phyloP scores from a whole-genome alignment of 2,888 invertebrate species.

The Omphaloscelis lunosa region DNA sequence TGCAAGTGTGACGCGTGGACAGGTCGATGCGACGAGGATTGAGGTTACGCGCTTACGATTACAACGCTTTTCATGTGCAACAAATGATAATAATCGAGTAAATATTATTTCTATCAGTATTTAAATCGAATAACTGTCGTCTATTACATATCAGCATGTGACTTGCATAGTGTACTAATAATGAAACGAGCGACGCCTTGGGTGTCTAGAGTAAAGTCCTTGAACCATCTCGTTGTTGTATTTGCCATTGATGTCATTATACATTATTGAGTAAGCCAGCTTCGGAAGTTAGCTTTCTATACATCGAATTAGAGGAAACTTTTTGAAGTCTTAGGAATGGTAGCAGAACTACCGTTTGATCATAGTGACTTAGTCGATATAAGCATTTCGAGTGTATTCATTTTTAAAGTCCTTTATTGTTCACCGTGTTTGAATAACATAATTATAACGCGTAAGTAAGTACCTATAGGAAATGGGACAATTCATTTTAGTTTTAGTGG shows the following conservation, averaged over 20 bases:
- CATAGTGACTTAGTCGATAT: slow-evolving; percentile 78
- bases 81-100: slow-evolving; percentile 70
- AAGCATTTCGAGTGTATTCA: slow-evolving; percentile 77
- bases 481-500: slow-evolving; percentile 50
- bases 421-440: slow-evolving; percentile 72
- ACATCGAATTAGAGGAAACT: slow-evolving; percentile 87
- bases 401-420: slow-evolving; percentile 75
- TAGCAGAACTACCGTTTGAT: slow-evolving; percentile 77
- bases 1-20: slow-evolving; percentile 74
- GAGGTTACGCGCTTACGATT: slow-evolving; percentile 77
- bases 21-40: slow-evolving; percentile 63
- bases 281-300: slow-evolving; percentile 83
- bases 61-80: slow-evolving; percentile 81
- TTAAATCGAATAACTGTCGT: slow-evolving; percentile 85
- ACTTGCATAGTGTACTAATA: slow-evolving; percentile 86
- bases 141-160: slow-evolving; percentile 90
- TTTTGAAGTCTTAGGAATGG: slow-evolving; percentile 79
- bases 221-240: slow-evolving; percentile 83
- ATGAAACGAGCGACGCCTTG: slow-evolving; percentile 80
- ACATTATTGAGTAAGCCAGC: slow-evolving; percentile 78
- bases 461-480: slow-evolving; percentile 79
- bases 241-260: slow-evolving; percentile 83
- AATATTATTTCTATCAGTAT: slow-evolving; percentile 86
- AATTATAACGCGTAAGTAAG: slow-evolving; percentile 65
- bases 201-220: slow-evolving; percentile 79